Conservation (phyloP, 1,140 invertebrate genomes). For the Trissolcus basalis region DNA sequence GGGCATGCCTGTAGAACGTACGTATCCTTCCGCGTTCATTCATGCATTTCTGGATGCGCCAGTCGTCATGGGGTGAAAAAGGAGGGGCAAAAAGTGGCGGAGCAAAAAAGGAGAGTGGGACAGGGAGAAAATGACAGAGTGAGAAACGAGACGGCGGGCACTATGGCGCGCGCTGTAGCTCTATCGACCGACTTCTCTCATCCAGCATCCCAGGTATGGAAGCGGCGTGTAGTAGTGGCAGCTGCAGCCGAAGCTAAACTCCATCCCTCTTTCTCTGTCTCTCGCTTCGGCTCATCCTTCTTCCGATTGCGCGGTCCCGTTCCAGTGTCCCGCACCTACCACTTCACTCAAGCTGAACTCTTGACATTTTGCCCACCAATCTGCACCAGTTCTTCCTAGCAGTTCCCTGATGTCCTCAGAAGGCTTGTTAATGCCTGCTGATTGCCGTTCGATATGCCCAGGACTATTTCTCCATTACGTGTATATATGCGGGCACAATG, state of each 20-base stretch:
- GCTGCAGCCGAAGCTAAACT: constrained; percentile 50
- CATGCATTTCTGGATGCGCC: constrained; percentile 42
- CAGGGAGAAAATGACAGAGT: constrained; percentile 52
- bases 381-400: constrained; percentile 53
- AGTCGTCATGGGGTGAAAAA: constrained; percentile 4
- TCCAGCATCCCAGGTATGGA: constrained; percentile 69
- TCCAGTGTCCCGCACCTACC: constrained; percentile 23
- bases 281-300: constrained; percentile 47
- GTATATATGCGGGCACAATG: constrained; percentile 21
- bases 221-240: constrained; percentile 50
- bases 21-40: constrained; percentile 36
- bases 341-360: constrained; percentile 44
- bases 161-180: constrained; percentile 62
- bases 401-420: constrained; percentile 55
- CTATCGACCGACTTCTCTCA: constrained; percentile 73
- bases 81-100: constrained; percentile 3
- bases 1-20: background rate
- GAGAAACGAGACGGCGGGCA: constrained; percentile 54
- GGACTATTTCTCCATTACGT: constrained; percentile 39
- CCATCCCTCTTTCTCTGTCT: constrained; percentile 38
- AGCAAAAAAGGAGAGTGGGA: constrained; percentile 31
- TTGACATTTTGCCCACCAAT: constrained; percentile 58
- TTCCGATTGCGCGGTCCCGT: constrained; percentile 42
- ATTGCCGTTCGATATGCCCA: constrained; percentile 50
- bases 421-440: constrained; percentile 53